These are phyloP conservation scores for Anoplopoma fimbria DNA, from an alignment of 2,113 vertebrate genomes.

Conservation along the genomic window DNA sequence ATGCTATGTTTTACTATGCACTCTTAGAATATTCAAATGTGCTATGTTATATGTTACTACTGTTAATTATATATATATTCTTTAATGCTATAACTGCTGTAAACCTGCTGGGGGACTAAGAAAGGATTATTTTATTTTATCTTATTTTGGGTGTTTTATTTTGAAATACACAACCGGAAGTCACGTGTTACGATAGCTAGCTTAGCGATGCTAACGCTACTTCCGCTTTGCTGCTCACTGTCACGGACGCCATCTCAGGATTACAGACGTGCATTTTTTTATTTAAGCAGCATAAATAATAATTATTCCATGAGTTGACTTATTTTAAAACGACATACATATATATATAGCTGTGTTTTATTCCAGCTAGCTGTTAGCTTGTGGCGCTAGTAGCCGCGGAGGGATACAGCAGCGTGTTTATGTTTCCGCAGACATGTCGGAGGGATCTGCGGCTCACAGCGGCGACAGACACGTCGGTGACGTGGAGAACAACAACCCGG, in stretches of 20 bases:
- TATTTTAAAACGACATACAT: not conserved
- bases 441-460: conserved; percentile 61
- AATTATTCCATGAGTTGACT: not conserved
- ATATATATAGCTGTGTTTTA: no score
- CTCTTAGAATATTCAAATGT: no score
- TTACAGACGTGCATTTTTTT: not conserved
- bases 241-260: not conserved
- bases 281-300: not conserved
- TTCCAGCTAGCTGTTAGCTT: conserved; percentile 42
- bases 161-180: conserved; percentile 10
- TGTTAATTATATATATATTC: no score
- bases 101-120: no score
- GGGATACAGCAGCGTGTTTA: conserved; percentile 44
- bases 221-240: not conserved
- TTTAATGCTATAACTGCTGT: no score
- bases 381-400: conserved; percentile 28
- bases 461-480: conserved; percentile 68
- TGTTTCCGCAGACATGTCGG: conserved; percentile 72
- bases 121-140: no score
- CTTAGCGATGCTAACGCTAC: not conserved
- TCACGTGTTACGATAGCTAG: rapidly evolving
- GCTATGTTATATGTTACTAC: no score
- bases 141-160: conserved; percentile 28
- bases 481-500: conserved; percentile 75
- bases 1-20: no score